These are phyloP conservation scores for Euwallacea fornicatus DNA, from an alignment of 1,140 invertebrate genomes.

Conservation along the genomic window DNA sequence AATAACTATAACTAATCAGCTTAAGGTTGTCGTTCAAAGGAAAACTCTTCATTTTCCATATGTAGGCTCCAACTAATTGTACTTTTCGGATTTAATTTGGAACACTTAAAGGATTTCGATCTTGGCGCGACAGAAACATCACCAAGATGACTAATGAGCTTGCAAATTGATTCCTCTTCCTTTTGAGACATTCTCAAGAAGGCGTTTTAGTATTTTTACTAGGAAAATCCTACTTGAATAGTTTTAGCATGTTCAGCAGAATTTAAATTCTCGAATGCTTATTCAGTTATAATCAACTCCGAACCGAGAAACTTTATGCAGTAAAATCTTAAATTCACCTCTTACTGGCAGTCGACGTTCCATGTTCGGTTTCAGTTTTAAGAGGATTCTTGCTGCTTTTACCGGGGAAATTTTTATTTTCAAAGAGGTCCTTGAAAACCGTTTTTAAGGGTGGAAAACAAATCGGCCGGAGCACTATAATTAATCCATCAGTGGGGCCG, in stretches of 20 bases:
- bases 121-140: neutral
- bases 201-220: slow-evolving; percentile 6
- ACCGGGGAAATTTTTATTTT: neutral
- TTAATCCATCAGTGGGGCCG: slow-evolving; percentile 5
- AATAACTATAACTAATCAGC: too few species aligned
- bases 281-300: slow-evolving; percentile 21
- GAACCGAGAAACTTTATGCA: slow-evolving; percentile 3
- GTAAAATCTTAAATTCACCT: slow-evolving; percentile 7
- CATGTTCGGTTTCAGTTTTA: neutral
- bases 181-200: neutral
- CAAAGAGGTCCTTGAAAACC: neutral
- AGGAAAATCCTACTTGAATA: slow-evolving; percentile 12
- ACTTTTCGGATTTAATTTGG: too few species aligned
- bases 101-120: too few species aligned
- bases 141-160: slow-evolving; percentile 1
- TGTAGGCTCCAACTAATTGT: too few species aligned
- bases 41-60: too few species aligned
- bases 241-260: slow-evolving; percentile 7
- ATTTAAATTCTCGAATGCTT: slow-evolving; percentile 18
- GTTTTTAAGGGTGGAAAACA: slow-evolving; percentile 6
- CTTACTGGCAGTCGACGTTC: neutral
- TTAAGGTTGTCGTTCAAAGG: too few species aligned
- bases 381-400: neutral
- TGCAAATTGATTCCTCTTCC: slow-evolving; percentile 4
- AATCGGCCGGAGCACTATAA: slow-evolving; percentile 9